These are phyloP conservation scores for Tragelaphus strepsiceros DNA, from an alignment of 2,113 vertebrate species.

Conservation along the genomic window DNA sequence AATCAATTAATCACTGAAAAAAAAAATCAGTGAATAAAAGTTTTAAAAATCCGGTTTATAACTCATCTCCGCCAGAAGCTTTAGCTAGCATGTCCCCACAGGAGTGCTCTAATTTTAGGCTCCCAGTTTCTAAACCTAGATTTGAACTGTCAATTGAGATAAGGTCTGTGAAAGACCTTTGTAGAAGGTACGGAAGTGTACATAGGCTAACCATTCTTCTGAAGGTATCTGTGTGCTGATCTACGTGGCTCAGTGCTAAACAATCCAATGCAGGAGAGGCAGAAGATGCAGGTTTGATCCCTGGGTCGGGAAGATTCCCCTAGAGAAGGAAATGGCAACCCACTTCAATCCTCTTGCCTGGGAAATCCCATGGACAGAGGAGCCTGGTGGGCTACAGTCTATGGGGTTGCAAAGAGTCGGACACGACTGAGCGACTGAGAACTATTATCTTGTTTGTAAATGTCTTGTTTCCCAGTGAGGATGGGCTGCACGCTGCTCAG, in stretches of 20 bases:
- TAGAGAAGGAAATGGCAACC: background rate
- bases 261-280: background rate
- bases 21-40: background rate
- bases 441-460: slow-evolving; percentile 18
- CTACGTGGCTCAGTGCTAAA: background rate
- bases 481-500: background rate
- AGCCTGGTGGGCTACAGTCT: background rate
- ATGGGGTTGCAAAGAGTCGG: background rate
- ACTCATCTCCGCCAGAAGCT: background rate
- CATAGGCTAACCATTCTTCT: slow-evolving; percentile 32
- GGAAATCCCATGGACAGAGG: background rate
- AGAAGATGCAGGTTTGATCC: background rate
- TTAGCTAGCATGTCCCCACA: background rate
- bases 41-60: background rate
- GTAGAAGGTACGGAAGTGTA: background rate
- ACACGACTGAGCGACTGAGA: background rate
- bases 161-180: background rate
- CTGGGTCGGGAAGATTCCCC: background rate
- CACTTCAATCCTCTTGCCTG: background rate
- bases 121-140: background rate
- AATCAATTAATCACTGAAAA: background rate
- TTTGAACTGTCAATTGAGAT: slow-evolving; percentile 45
- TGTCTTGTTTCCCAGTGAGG: background rate
- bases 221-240: background rate
- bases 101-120: background rate